Percentiles rank a stretch among this genome's conserved stretches.
phyloP scores from a whole-genome alignment of 2,113 vertebrate genomes.

The Chrysochloris asiatica region DNA sequence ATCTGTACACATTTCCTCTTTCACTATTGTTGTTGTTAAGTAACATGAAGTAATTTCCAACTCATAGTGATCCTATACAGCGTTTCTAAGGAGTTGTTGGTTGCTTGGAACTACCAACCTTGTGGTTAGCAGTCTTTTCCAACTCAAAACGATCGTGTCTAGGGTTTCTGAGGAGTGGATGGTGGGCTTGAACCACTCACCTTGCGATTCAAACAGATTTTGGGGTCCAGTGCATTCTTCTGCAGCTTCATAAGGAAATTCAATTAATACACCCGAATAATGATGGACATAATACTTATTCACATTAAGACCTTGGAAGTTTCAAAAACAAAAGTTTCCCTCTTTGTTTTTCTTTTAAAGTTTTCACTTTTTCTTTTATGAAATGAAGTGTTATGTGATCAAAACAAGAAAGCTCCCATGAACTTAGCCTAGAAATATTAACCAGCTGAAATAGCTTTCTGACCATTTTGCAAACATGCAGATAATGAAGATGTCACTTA shows the following conservation, averaged over 20 bases:
- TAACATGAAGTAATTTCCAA: too few relatives aligned
- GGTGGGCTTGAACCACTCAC: too few relatives aligned
- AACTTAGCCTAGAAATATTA: slow-evolving; percentile 75
- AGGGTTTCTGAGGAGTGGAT: too few relatives aligned
- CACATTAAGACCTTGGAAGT: slow-evolving; percentile 38
- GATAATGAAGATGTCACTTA: slow-evolving; percentile 89
- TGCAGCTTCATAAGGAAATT: slow-evolving; percentile 43
- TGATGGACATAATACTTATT: slow-evolving; percentile 28
- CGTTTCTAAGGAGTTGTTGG: too few relatives aligned
- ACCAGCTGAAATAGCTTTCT: slow-evolving; percentile 76
- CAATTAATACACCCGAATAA: slow-evolving; percentile 52
- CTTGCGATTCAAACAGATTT: too few relatives aligned
- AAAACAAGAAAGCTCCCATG: slow-evolving; percentile 35
- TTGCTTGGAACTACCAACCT: too few relatives aligned
- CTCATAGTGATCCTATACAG: too few relatives aligned
- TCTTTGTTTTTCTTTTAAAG: slow-evolving; percentile 67
- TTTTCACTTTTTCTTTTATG: slow-evolving; percentile 8
- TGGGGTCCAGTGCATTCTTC: background rate
- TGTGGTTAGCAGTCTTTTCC: too few relatives aligned
- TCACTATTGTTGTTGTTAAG: too few relatives aligned
- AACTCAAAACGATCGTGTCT: too few relatives aligned
- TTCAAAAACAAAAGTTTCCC: slow-evolving; percentile 56
- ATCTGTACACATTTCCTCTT: too few relatives aligned
- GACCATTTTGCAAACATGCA: slow-evolving; percentile 78
- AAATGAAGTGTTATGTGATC: slow-evolving; percentile 63